Percentiles rank a stretch among this genome's conserved stretches.
These are phyloP conservation scores for Hirtodrosophila histrioides DNA, from an alignment of 2,888 invertebrate genomes.

Conservation along the genomic window DNA sequence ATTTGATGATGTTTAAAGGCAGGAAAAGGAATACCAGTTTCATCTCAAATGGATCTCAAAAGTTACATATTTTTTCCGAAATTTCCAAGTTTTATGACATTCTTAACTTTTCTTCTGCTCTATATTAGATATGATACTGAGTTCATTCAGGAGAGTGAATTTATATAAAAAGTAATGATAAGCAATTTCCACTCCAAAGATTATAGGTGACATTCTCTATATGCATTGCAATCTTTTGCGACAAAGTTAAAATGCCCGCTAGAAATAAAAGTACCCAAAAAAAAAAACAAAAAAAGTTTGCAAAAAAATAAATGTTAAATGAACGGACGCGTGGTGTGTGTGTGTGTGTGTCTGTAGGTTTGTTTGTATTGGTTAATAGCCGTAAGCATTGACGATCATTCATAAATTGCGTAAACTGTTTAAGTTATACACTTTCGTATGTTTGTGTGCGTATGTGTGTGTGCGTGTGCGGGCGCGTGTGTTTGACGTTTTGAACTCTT, in stretches of 20 bases:
- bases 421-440: constrained; percentile 27
- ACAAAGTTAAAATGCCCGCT: constrained; percentile 4
- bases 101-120: no score
- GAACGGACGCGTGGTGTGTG: constrained; percentile 26
- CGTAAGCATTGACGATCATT: constrained; percentile 69
- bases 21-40: no score
- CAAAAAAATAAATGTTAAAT: constrained; percentile 37
- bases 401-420: constrained; percentile 72
- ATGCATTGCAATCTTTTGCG: background rate
- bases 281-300: constrained; percentile 22
- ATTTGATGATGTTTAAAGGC: no score
- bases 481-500: constrained; percentile 59
- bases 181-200: no score
- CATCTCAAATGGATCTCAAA: no score
- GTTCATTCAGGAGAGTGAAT: no score
- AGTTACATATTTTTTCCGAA: no score
- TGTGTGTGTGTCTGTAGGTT: background rate
- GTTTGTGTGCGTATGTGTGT: constrained; percentile 16
- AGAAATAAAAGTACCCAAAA: constrained; percentile 1
- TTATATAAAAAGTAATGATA: no score
- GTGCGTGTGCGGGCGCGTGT: constrained; percentile 37
- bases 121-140: no score
- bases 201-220: no score
- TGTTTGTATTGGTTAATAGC: constrained; percentile 70
- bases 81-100: no score